phyloP scores from a whole-genome alignment of 2,113 vertebrate species.

The Myotis lucifugus region DNA sequence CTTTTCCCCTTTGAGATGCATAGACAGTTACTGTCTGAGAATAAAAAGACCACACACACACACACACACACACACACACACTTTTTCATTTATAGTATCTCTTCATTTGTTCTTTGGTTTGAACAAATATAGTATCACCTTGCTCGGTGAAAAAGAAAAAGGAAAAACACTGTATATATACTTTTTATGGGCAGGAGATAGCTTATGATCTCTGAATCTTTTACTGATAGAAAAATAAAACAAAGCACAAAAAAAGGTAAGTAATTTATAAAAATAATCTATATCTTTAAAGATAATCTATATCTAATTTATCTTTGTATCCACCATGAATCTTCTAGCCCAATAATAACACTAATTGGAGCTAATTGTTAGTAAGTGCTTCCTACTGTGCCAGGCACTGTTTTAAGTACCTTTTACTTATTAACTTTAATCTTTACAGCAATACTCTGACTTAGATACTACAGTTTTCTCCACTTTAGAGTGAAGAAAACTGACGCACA shows the following conservation, averaged over 20 bases:
- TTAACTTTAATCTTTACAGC: neutral
- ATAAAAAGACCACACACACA: too few relatives aligned
- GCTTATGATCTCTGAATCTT: conserved; percentile 71
- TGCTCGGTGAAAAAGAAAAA: too few relatives aligned
- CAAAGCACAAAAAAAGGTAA: neutral
- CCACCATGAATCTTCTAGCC: neutral
- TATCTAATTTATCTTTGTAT: neutral
- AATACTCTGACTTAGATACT: neutral
- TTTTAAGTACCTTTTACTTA: neutral
- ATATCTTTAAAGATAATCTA: neutral
- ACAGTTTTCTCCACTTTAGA: neutral
- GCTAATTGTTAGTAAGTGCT: neutral
- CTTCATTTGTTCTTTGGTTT: too few relatives aligned
- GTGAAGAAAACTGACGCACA: neutral
- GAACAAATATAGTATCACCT: too few relatives aligned
- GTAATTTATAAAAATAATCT: neutral
- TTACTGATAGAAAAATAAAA: conserved; percentile 80
- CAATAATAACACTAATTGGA: neutral
- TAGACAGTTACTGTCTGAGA: neutral
- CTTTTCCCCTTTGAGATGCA: too few relatives aligned
- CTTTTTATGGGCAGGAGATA: neutral
- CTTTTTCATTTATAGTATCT: too few relatives aligned
- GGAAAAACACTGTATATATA: too few relatives aligned
- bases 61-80: too few relatives aligned
- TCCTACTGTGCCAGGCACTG: neutral